These are phyloP conservation scores for Caenorhabditis sp. DNA, from an alignment of 2,888 invertebrate species.

Conservation along the genomic window DNA sequence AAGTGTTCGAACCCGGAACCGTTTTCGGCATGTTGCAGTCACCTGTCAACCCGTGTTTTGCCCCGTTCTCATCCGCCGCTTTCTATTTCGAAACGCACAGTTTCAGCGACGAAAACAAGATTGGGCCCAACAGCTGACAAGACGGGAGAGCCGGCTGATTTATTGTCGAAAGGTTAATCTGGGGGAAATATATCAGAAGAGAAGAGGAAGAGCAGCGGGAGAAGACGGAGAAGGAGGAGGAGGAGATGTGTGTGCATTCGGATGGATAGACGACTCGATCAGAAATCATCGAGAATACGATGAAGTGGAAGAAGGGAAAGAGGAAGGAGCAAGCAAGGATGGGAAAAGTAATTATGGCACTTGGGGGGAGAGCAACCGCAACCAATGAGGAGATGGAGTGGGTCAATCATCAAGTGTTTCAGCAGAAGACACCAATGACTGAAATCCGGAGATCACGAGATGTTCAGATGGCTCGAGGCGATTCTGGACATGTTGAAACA, in stretches of 20 bases:
- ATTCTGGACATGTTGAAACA: constrained; percentile 9
- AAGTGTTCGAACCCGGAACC: neutral
- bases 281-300: no score
- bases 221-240: neutral
- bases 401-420: constrained; percentile 13
- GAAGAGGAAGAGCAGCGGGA: neutral
- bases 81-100: constrained; percentile 50
- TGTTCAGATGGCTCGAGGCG: constrained; percentile 20
- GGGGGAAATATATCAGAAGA: constrained; percentile 9
- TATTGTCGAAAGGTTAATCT: constrained; percentile 60
- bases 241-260: neutral
- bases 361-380: neutral
- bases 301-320: neutral
- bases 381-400: neutral
- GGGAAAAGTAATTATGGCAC: constrained; percentile 13
- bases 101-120: constrained; percentile 52
- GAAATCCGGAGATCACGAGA: constrained; percentile 14
- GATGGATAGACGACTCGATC: constrained; percentile 53
- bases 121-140: constrained; percentile 37
- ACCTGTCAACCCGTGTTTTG: constrained; percentile 19
- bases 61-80: constrained; percentile 4
- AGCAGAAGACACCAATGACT: neutral
- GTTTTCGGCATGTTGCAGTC: constrained; percentile 20
- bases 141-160: constrained; percentile 34
- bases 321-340: neutral